phyloP scores from a whole-genome alignment of 2,888 invertebrate genomes.

The Neocrepidodera transversa region DNA sequence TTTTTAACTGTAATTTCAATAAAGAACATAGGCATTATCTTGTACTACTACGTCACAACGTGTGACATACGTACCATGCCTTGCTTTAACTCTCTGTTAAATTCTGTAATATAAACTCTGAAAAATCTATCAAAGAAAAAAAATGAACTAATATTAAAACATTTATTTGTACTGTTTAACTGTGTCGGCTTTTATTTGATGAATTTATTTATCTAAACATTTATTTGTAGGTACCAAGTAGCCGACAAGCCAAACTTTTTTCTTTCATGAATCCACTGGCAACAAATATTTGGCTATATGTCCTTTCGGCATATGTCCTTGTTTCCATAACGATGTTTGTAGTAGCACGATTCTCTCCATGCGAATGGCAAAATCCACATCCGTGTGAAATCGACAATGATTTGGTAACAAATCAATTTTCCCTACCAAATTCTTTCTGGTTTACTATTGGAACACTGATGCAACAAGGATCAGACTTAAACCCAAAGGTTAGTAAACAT shows the following conservation, averaged over 20 bases:
- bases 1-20: too few species aligned
- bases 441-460: conserved; percentile 88
- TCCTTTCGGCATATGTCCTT: conserved; percentile 79
- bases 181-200: too few species aligned
- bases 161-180: too few species aligned
- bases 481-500: conserved; percentile 69
- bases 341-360: conserved; percentile 80
- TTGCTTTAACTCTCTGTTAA: too few species aligned
- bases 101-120: too few species aligned
- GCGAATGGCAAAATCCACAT: conserved; percentile 80
- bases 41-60: too few species aligned
- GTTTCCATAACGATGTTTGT: conserved; percentile 82
- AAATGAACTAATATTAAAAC: too few species aligned
- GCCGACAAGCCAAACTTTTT: conserved; percentile 75
- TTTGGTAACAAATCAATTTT: conserved; percentile 79
- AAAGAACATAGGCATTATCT: too few species aligned
- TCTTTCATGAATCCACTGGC: conserved; percentile 89
- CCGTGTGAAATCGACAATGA: conserved; percentile 70
- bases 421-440: conserved; percentile 85
- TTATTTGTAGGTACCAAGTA: conserved; percentile 72
- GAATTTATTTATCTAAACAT: too few species aligned
- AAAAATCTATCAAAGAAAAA: too few species aligned
- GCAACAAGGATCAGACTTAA: conserved; percentile 83
- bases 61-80: too few species aligned
- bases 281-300: conserved; percentile 86